Conservation (phyloP, 2,797 vertebrate species). For the Margarornis squamiger region DNA sequence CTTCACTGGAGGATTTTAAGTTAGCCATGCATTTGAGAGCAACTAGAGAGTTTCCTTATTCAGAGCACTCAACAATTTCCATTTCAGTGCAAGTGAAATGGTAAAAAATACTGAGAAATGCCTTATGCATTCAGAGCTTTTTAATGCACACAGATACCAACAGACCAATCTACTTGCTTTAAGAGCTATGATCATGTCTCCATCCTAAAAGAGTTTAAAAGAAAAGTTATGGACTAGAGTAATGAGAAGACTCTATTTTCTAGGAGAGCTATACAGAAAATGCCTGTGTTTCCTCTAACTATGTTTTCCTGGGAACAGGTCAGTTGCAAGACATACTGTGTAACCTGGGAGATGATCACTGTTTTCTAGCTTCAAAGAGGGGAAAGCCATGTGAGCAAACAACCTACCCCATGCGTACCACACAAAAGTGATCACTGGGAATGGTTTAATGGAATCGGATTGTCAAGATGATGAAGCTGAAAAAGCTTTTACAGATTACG, state of each 20-base stretch:
- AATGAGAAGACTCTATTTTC: neutral
- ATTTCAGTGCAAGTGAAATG: neutral
- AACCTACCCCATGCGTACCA: neutral
- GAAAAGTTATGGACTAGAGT: neutral
- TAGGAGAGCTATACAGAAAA: neutral
- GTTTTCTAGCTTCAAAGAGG: conserved; percentile 65
- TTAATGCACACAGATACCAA: neutral
- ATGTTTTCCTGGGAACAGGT: neutral
- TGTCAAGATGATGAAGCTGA: conserved; percentile 70
- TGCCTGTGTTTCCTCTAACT: conserved; percentile 1
- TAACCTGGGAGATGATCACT: conserved; percentile 42
- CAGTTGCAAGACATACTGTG: neutral
- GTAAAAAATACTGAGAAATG: neutral
- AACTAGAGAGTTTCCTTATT: neutral
- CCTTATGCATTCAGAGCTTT: neutral
- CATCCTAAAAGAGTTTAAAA: neutral
- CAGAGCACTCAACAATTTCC: neutral
- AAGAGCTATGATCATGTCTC: neutral
- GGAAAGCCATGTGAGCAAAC: conserved; percentile 3
- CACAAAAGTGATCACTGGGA: conserved; percentile 60
- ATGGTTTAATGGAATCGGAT: conserved; percentile 73
- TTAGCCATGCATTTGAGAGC: neutral
- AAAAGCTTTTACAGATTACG: conserved; percentile 74
- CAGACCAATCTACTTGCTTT: neutral
- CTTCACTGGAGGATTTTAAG: neutral